Evolutionary conservation across 2,888 invertebrate genomes (phyloP).

Genomic region (Phlogophora meticulosa): DNA sequence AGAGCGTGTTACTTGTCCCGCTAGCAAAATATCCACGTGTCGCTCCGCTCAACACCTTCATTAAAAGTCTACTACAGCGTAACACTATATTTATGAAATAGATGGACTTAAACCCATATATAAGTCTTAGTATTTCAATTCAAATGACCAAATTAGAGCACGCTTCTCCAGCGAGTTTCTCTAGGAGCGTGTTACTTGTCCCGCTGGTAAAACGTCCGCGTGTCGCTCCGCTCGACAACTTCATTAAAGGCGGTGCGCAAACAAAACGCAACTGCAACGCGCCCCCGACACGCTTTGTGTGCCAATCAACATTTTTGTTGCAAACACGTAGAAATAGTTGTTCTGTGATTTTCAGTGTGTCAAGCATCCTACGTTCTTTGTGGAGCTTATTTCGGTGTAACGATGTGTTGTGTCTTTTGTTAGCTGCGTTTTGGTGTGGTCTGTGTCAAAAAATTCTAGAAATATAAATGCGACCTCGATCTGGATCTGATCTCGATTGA

Average conservation of each 20-base stretch:
- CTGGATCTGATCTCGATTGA: too few species aligned
- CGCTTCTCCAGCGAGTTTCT: slow-evolving; percentile 6
- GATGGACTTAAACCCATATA: not conserved
- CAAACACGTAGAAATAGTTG: slow-evolving; percentile 56
- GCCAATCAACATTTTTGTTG: slow-evolving; percentile 80
- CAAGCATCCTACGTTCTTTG: slow-evolving; percentile 39
- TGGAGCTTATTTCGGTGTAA: slow-evolving; percentile 22
- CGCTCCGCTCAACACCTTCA: slow-evolving; percentile 79
- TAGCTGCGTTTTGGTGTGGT: not conserved
- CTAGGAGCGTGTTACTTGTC: slow-evolving; percentile 37
- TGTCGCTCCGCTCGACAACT: slow-evolving; percentile 76
- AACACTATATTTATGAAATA: too few species aligned
- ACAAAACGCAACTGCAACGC: slow-evolving; percentile 71
- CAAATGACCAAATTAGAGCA: not conserved
- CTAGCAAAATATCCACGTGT: slow-evolving; percentile 54
- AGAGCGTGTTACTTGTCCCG: slow-evolving; percentile 49
- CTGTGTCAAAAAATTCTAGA: not conserved
- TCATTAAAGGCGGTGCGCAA: slow-evolving; percentile 80
- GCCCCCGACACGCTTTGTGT: slow-evolving; percentile 76
- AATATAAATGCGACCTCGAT: too few species aligned
- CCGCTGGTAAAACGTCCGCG: slow-evolving; percentile 54
- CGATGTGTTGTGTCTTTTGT: slow-evolving; percentile 14
- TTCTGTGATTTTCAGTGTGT: slow-evolving; percentile 48
- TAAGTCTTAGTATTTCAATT: not conserved
- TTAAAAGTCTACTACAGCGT: too few species aligned